A percentile compares a stretch with the other conserved stretches of the same genome.
Evolutionary conservation across 2,797 vertebrate genomes (phyloP).

Genomic region (Lacerta agilis): DNA sequence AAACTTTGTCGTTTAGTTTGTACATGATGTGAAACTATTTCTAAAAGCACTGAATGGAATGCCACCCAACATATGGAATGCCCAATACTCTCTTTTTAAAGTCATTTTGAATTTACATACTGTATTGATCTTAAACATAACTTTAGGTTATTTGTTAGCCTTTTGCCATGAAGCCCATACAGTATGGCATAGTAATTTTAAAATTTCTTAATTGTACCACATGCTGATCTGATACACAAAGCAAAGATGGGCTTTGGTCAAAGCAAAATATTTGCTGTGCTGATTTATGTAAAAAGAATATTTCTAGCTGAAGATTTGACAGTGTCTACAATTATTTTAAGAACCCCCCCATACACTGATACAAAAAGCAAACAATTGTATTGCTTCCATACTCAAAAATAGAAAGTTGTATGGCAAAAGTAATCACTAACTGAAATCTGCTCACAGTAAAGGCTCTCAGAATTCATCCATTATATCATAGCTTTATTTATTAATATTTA

Average conservation of each 20-base stretch:
- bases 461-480: background rate
- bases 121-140: background rate
- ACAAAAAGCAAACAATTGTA: background rate
- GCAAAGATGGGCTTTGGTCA: background rate
- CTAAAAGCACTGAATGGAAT: slow-evolving; percentile 27
- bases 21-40: slow-evolving; percentile 41
- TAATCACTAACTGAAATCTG: background rate
- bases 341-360: background rate
- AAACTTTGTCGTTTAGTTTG: slow-evolving; percentile 53
- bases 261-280: background rate
- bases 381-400: background rate
- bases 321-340: background rate
- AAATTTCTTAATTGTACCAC: background rate
- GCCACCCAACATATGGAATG: slow-evolving; percentile 20
- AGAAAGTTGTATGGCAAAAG: background rate
- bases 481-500: background rate
- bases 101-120: background rate
- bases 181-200: background rate
- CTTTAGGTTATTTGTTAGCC: background rate
- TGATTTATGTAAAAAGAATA: background rate
- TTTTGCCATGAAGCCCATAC: background rate
- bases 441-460: background rate
- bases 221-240: background rate
- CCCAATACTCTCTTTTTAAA: background rate
- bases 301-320: background rate